Base-by-base conservation (phyloP, 2,888 invertebrate species). In the Thymelicus acteon region DNA sequence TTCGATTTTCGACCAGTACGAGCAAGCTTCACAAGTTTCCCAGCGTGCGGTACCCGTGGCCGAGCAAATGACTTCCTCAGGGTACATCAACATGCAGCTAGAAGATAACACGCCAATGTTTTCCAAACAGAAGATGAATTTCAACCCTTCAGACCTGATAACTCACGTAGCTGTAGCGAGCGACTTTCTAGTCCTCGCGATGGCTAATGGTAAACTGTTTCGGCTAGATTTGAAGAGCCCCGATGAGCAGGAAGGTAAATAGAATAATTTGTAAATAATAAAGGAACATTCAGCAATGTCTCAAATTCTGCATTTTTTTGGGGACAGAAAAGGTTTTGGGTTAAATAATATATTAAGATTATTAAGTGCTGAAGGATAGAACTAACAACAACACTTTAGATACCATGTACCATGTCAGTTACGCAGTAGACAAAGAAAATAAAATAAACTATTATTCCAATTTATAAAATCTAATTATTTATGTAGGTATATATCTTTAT, bases 41-140 rank as follows among this genome's bases (percentile, higher is more conserved):
- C 88, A 91, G 75, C 84, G 88, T 3, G 80, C 85, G n/a, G 88
- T 87, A 64, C 85, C 87, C 44, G 82, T 83, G n/a, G 73, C 87
- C 0, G 92, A 91, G 73, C 87, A 92, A 13, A 90, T 93, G 89
- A 91, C 94, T 6, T 93, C 91, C 7, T 94, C 94, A 2, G 94
- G 94, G 2, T 94, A 94, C 75, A 93, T 95, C 60, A 94, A 89
- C 72, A 92, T 94, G 89, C 90, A 93, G 68, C 82, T 96, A 24
- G 95, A 96, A 79, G 96, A 97, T 79, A 97, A 97, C 76, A 94
- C 95, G 19, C 97, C 98, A 8, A 98, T 98, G 86, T 98, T 98
- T 87, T 96, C 95, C 47, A 98, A 97, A 86, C 96, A 97, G 75
- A 96, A 96, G 87, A 97, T 97, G 89, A 96, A 96, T 79, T 96